phyloP scores from a whole-genome alignment of 1,140 invertebrate genomes.

The Micrasema longulum region DNA sequence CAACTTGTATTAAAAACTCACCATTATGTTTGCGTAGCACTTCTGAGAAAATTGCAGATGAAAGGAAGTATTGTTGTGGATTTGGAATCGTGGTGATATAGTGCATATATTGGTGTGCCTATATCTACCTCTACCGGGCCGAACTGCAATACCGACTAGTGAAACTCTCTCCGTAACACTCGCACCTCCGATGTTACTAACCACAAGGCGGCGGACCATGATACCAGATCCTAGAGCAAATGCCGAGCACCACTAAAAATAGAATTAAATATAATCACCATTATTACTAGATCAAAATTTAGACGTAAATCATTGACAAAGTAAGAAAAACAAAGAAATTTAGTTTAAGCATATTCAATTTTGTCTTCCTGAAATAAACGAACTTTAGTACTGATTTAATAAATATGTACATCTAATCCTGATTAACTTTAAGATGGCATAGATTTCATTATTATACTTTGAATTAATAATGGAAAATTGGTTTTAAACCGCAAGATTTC shows the following conservation, averaged over 20 bases:
- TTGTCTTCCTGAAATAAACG: too few relatives aligned
- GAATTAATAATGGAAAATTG: too few relatives aligned
- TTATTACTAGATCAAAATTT: too few relatives aligned
- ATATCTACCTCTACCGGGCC: conserved; percentile 88
- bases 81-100: conserved; percentile 90
- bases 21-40: conserved; percentile 75
- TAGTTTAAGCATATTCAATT: too few relatives aligned
- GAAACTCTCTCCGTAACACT: conserved; percentile 79
- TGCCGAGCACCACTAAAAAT: conserved; percentile 80
- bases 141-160: conserved; percentile 88
- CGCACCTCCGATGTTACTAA: conserved; percentile 60
- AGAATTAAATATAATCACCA: background rate
- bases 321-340: too few relatives aligned
- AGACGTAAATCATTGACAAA: too few relatives aligned
- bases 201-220: conserved; percentile 68
- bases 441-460: too few relatives aligned
- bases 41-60: conserved; percentile 90
- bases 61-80: conserved; percentile 90
- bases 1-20: conserved; percentile 55
- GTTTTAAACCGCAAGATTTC: too few relatives aligned
- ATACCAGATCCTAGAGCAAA: conserved; percentile 86
- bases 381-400: too few relatives aligned
- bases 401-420: too few relatives aligned
- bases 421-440: too few relatives aligned
- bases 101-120: conserved; percentile 92